Evolutionary conservation across 2,888 invertebrate genomes (phyloP).

Genomic region (Drosophila melanocephala): DNA sequence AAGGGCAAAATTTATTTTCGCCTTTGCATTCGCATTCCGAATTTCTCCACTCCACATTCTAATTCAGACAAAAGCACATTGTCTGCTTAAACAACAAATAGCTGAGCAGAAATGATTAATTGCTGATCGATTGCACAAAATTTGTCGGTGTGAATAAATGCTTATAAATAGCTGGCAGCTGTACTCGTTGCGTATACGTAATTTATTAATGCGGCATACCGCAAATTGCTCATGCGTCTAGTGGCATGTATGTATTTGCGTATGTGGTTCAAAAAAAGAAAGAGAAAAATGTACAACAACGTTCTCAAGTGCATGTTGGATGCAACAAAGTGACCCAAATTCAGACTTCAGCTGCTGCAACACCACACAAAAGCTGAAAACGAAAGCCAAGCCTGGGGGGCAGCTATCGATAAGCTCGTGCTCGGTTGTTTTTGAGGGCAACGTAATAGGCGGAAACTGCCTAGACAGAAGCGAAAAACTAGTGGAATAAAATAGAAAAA

Average conservation of each 20-base stretch:
- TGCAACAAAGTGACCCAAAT: slow-evolving; percentile 57
- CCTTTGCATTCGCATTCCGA: neutral
- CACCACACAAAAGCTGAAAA: slow-evolving; percentile 46
- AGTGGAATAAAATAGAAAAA: neutral
- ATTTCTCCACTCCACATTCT: neutral
- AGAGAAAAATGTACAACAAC: slow-evolving; percentile 8
- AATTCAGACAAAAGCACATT: neutral
- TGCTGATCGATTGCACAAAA: neutral
- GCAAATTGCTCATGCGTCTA: slow-evolving; percentile 50
- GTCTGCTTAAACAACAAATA: neutral
- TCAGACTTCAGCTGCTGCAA: slow-evolving; percentile 29
- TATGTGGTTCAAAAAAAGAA: neutral
- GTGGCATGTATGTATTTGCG: slow-evolving; percentile 3
- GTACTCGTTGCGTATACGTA: slow-evolving; percentile 52
- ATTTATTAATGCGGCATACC: slow-evolving; percentile 31
- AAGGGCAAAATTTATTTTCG: neutral
- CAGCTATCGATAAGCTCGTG: slow-evolving; percentile 45
- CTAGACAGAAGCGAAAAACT: slow-evolving; percentile 30
- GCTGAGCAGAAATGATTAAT: slow-evolving; percentile 1
- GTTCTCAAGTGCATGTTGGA: slow-evolving; percentile 26
- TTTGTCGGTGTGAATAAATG: neutral
- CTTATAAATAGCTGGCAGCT: slow-evolving; percentile 33
- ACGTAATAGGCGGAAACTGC: slow-evolving; percentile 52
- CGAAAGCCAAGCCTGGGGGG: slow-evolving; percentile 44
- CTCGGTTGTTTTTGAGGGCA: slow-evolving; percentile 42